Conservation (phyloP, 2,797 vertebrate species). For the Gymnopithys bicolor region DNA sequence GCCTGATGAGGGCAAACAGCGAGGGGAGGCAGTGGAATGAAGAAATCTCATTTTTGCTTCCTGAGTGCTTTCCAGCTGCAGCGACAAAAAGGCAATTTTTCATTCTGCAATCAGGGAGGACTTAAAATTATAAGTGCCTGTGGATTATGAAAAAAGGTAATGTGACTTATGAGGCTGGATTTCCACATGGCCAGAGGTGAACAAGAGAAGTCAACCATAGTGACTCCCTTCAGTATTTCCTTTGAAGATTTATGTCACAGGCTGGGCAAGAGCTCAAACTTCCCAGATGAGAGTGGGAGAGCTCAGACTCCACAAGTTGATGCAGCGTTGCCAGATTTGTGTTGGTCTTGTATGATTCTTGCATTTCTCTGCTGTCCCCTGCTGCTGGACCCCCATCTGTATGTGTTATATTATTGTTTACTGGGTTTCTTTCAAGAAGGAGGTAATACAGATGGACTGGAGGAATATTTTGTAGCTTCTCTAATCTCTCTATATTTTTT, state of each 20-base stretch:
- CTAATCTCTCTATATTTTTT: fast-evolving
- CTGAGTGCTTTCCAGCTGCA: neutral
- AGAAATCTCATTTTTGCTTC: neutral
- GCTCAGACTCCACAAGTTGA: neutral
- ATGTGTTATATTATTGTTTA: neutral
- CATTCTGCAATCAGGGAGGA: neutral
- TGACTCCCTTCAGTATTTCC: neutral
- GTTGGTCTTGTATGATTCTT: neutral
- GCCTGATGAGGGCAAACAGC: neutral
- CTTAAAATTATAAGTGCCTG: neutral
- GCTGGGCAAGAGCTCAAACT: neutral
- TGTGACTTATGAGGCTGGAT: neutral
- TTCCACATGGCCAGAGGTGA: neutral
- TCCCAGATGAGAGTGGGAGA: neutral
- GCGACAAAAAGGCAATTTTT: neutral
- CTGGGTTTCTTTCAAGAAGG: neutral
- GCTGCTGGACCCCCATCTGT: neutral
- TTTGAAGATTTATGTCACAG: neutral
- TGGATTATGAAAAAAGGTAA: neutral
- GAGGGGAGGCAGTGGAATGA: neutral
- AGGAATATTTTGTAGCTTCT: neutral
- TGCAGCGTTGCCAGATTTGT: neutral
- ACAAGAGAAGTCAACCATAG: neutral
- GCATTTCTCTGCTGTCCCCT: neutral
- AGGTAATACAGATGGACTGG: neutral